Evolutionary conservation across 2,113 vertebrate species (phyloP).

Genomic region (Clinocottus analis): DNA sequence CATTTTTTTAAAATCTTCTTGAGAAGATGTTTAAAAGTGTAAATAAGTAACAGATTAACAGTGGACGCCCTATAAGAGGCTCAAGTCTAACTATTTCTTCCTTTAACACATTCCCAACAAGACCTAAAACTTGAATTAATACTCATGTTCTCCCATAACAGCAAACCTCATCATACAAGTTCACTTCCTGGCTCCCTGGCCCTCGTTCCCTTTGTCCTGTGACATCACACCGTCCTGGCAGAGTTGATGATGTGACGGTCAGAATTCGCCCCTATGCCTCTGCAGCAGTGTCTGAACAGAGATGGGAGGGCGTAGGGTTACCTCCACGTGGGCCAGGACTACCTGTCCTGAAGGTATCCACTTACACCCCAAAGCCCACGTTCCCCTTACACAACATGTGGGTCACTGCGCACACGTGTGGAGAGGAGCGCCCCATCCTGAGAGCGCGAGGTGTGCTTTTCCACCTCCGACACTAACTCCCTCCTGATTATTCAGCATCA

Average conservation of each 20-base stretch:
- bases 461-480: not conserved
- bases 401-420: constrained; percentile 30
- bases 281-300: not conserved
- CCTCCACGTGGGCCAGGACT: constrained; percentile 33
- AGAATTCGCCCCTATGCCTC: constrained; percentile 20
- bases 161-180: not conserved
- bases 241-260: constrained; percentile 18
- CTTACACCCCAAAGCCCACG: constrained; percentile 55
- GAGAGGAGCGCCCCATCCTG: not conserved
- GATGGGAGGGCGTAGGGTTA: constrained; percentile 39
- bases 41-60: not conserved
- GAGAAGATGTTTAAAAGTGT: not conserved
- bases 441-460: constrained; percentile 10
- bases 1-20: not conserved
- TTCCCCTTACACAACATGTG: constrained; percentile 32
- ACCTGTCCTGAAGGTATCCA: constrained; percentile 46
- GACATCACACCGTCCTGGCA: constrained; percentile 7
- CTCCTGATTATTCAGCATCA: constrained; percentile 3
- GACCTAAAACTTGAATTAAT: not conserved
- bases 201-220: not conserved
- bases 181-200: not conserved
- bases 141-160: too few species aligned
- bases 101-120: not conserved
- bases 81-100: not conserved
- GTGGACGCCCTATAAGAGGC: not conserved